phyloP scores from a whole-genome alignment of 2,888 invertebrate species.

The Spialia ferax region DNA sequence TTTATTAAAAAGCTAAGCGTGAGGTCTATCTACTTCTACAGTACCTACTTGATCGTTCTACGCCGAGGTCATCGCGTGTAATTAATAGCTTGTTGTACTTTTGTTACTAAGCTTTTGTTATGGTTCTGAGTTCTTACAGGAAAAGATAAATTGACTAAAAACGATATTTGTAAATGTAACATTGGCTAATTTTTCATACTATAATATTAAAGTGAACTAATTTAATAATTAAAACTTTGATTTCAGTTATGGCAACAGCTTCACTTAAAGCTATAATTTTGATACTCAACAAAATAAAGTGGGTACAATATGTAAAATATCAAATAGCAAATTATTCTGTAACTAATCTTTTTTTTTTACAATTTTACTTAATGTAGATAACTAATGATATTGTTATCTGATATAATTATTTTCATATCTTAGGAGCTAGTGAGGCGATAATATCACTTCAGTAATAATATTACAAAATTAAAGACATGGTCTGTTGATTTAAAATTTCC shows the following conservation, averaged over 20 bases:
- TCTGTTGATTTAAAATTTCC: neutral
- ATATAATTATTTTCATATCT: neutral
- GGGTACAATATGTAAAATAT: no score
- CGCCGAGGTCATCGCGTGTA: slow-evolving; percentile 66
- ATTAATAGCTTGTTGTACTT: slow-evolving; percentile 53
- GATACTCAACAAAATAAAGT: no score
- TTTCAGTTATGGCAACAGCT: no score
- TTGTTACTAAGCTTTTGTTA: slow-evolving; percentile 29
- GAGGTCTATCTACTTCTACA: no score
- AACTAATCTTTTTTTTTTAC: neutral
- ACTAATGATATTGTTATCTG: neutral
- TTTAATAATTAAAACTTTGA: neutral
- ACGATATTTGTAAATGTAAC: no score
- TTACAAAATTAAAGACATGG: neutral
- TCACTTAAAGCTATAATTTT: no score
- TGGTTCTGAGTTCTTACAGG: slow-evolving; percentile 5
- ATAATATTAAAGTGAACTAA: neutral
- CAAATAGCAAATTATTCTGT: no score
- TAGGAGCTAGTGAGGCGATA: neutral
- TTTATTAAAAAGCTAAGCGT: neutral
- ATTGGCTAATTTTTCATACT: neutral
- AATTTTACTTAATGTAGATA: neutral
- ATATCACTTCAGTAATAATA: neutral
- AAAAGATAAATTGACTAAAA: slow-evolving; percentile 4
- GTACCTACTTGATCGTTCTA: slow-evolving; percentile 40